Percentiles rank a stretch among this genome's conserved stretches.
Conservation (phyloP, 2,797 vertebrate genomes). For the Calcarius lapponicus region DNA sequence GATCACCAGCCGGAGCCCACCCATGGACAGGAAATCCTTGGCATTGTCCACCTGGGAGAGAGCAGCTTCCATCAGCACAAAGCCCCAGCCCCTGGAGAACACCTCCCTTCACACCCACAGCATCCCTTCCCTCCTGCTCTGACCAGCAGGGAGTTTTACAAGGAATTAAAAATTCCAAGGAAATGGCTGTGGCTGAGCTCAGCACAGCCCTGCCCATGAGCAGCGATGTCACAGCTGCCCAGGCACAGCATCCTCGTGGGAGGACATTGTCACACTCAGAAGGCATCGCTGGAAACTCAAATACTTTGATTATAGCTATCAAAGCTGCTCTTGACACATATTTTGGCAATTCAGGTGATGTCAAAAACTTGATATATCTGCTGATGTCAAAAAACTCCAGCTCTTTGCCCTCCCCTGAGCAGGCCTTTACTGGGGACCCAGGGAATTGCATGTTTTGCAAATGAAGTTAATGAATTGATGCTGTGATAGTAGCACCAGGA, state of each 20-base stretch:
- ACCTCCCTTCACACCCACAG: not conserved
- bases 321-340: not conserved
- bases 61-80: not conserved
- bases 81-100: not conserved
- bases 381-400: not conserved
- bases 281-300: not conserved
- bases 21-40: slow-evolving; percentile 86
- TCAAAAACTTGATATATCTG: not conserved
- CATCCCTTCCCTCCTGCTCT: not conserved
- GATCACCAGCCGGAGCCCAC: slow-evolving; percentile 86
- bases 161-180: not conserved
- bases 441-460: not conserved
- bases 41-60: slow-evolving; percentile 89
- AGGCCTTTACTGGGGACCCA: not conserved
- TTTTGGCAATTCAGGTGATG: not conserved
- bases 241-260: not conserved
- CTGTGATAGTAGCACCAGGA: not conserved
- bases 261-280: slow-evolving; percentile 2
- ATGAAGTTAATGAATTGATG: not conserved
- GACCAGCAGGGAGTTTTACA: not conserved
- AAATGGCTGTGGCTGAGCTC: not conserved
- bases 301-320: not conserved
- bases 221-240: not conserved
- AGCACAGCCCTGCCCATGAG: not conserved
- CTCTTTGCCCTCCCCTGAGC: not conserved